Percentiles rank a stretch among this genome's conserved stretches.
phyloP scores from a whole-genome alignment of 2,797 vertebrate species.

The Mormyrops boulengeri region DNA sequence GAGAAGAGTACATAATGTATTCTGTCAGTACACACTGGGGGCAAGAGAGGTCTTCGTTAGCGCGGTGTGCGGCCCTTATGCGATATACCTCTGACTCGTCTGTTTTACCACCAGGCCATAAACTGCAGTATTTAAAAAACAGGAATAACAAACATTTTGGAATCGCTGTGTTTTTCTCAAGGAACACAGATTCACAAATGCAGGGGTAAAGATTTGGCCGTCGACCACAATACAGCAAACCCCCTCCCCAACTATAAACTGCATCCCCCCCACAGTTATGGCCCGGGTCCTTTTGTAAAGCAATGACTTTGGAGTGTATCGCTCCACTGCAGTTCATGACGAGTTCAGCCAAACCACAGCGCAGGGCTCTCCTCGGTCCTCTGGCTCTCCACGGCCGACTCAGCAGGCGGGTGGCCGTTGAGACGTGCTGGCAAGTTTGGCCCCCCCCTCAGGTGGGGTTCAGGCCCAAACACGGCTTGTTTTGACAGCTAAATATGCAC shows the following conservation, averaged over 20 bases:
- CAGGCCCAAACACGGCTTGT: not conserved
- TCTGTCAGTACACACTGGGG: not conserved
- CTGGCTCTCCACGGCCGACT: not conserved
- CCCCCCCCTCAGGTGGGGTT: not conserved
- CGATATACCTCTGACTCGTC: not conserved
- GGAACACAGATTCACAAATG: constrained; percentile 23
- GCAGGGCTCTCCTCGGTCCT: constrained; percentile 39
- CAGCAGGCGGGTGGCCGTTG: not conserved
- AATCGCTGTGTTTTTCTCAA: constrained; percentile 47
- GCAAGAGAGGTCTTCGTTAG: not conserved
- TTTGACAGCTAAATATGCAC: constrained; percentile 2
- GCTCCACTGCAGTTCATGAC: constrained; percentile 59
- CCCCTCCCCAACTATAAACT: constrained; percentile 14
- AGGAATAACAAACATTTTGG: constrained; percentile 46
- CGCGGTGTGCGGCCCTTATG: constrained; percentile 12
- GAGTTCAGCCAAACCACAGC: constrained; percentile 68
- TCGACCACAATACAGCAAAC: constrained; percentile 10
- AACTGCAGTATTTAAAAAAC: not conserved
- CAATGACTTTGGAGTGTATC: constrained; percentile 60
- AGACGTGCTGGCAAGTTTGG: not conserved
- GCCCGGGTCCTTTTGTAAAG: constrained; percentile 52
- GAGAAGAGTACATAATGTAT: not conserved
- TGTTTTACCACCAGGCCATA: not conserved
- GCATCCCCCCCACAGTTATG: constrained; percentile 37
- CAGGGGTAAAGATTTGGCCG: constrained; percentile 23